Base-by-base conservation (phyloP, 2,113 vertebrate genomes). In the Ifrita kowaldi region DNA sequence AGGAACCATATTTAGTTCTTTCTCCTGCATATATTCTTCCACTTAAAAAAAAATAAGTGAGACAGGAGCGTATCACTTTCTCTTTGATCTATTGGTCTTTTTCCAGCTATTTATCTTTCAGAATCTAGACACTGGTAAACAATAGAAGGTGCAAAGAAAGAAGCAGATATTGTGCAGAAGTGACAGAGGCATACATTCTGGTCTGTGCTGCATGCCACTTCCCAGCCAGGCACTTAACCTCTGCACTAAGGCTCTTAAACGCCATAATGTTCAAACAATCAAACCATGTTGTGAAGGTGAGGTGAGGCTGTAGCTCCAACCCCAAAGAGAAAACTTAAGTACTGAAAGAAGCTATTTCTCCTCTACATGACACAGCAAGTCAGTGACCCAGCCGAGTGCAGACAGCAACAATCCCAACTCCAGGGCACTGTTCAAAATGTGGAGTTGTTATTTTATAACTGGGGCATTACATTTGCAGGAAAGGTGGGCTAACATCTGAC, bases 181-280 rank as follows among this genome's bases (percentile, higher is more conserved):
- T 57, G 63, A 76, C 33, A 93, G 84, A 97, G n/a, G 17, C 33
- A 67, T 92, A 84, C 52, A 37, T 80, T 83, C 53, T 30, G 14
- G 26, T 73, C 53, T 75, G 41, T 89, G 68, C 53, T 60, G 16
- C 35, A 71, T 44, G 39, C 35, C 19, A 16, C 33, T 68, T 74
- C 28, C 50, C 65, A 62, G n/a, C 12, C 55, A 56, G 27, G 37
- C 76, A 60, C 37, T 92, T 90, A 75, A 80, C 50, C 46, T 80
- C 63, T 35, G 15, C 76, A 52, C 44, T 24, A 62, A 86, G n/a
- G 59, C 56, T 84, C 74, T 89, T 55, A 53, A 94, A 39, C 55
- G 55, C 47, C 33, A 12, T 12, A 64, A 65, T n/a, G 5, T 56
- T 81, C 47, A 65, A 82, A 49, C 52, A 67, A 20, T 49, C 44